Base-by-base conservation (phyloP, 2,888 invertebrate species). In the Eilema depressum region DNA sequence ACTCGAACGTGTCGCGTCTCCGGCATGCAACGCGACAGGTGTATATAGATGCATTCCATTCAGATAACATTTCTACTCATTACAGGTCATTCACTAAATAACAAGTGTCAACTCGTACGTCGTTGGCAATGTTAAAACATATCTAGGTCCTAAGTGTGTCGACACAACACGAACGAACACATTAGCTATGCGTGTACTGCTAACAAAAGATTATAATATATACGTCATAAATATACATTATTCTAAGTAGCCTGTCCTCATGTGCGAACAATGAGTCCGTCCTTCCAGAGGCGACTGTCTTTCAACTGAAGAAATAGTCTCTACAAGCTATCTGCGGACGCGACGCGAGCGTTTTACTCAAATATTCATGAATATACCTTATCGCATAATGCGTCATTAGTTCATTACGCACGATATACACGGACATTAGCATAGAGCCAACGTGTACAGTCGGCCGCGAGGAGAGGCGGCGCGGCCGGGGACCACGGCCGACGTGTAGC, bases 21-120 rank as follows among this genome's bases (percentile, higher is more conserved):
- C 53, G 64, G 74, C 81, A 81, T 81, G 81, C 81, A 81, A 71
- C 81, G 81, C 81, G 69, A 73, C 74, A 67, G 47, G 28, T 66
- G 23, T 73, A 61, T 53, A 70, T 57, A 73, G 76, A 81, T 81
- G 79, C 80, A 79, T 66, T 73, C 69, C 64, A 73, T 70, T 66
- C 76, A 68, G 71, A 73, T 62, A 68, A 74, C 72, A 37, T 63
- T 63, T 59, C 79, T 81, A 81, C 78, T 68, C 66, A 68, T 59
- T 68, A 79, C 79, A 81, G 72, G 74, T 68, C 71, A 71, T 71
- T 71, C 71, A 68, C 65, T 59, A 68, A 71, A 68, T 73, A 81
- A 63, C 68, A 63, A 68, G 47, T 53, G 71, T 60, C 64, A 68
- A 60, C 26, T 68, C 30, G 28, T 66, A 64, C 2, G 41, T n/a